Percentiles rank a stretch among this genome's conserved stretches.
These are phyloP conservation scores for Solea solea DNA, from an alignment of 2,113 vertebrate genomes.

Conservation along the genomic window DNA sequence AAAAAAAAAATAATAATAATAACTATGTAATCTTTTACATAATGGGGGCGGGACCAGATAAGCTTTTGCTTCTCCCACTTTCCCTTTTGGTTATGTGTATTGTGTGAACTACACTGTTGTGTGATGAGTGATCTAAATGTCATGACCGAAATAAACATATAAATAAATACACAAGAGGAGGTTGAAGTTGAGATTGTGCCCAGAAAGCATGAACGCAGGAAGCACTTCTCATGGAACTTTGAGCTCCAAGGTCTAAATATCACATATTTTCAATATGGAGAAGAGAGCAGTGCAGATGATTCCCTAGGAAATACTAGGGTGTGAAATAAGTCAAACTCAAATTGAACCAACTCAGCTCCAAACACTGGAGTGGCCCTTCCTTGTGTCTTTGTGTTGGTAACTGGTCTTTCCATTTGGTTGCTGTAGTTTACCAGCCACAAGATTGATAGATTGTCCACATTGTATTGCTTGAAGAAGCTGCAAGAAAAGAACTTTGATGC, in stretches of 20 bases:
- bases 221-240: not conserved
- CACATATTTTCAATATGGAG: conserved; percentile 3
- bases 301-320: conserved; percentile 4
- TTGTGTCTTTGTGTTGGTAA: conserved; percentile 8
- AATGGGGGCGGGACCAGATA: no score
- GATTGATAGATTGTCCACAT: not conserved
- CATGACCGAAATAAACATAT: no score
- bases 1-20: no score
- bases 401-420: not conserved
- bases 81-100: no score
- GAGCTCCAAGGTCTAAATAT: not conserved
- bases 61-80: no score
- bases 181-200: not conserved
- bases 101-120: no score
- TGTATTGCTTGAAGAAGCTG: not conserved
- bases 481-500: not conserved
- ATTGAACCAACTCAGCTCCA: conserved; percentile 5
- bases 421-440: not conserved
- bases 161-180: conserved; percentile 16
- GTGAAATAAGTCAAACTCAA: conserved; percentile 6
- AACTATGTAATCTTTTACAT: no score
- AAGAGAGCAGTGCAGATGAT: not conserved
- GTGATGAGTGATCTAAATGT: no score
- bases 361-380: conserved; percentile 1
- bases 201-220: conserved; percentile 20